Conservation (phyloP, 2,888 invertebrate genomes). For the Caenorhabditis sp. region DNA sequence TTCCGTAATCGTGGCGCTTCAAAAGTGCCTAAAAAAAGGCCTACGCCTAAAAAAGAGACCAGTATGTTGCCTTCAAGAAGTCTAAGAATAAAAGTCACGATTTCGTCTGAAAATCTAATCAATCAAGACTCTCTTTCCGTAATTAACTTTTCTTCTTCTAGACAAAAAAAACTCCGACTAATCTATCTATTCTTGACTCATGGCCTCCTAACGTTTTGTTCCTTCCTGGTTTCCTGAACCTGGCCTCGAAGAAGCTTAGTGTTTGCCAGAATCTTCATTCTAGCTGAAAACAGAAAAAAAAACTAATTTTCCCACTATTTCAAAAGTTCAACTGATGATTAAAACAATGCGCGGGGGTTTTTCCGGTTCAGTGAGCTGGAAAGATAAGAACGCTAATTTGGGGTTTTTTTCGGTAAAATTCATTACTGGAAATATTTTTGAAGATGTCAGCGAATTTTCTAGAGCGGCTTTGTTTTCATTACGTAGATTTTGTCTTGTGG, state of each 20-base stretch:
- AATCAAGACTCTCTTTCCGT: background rate
- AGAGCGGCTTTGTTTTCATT: too few species aligned
- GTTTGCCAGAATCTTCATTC: too few species aligned
- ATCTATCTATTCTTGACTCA: background rate
- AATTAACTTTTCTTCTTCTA: background rate
- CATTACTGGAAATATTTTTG: background rate
- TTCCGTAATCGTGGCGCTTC: too few species aligned
- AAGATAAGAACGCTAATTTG: background rate
- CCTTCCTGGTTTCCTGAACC: background rate
- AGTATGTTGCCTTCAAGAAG: background rate
- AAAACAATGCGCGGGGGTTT: background rate
- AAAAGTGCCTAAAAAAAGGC: too few species aligned
- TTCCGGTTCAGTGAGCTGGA: conserved; percentile 16
- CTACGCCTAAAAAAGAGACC: too few species aligned
- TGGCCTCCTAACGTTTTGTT: background rate
- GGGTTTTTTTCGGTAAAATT: background rate
- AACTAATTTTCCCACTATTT: too few species aligned
- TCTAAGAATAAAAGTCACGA: background rate
- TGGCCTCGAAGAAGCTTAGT: too few species aligned
- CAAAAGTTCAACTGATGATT: background rate
- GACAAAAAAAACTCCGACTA: background rate
- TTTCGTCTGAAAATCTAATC: background rate
- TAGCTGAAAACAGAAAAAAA: too few species aligned
- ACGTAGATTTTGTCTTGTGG: too few species aligned
- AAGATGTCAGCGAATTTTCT: too few species aligned